Evolutionary conservation across 2,797 vertebrate species (phyloP).

Genomic region (Sebastes minor): DNA sequence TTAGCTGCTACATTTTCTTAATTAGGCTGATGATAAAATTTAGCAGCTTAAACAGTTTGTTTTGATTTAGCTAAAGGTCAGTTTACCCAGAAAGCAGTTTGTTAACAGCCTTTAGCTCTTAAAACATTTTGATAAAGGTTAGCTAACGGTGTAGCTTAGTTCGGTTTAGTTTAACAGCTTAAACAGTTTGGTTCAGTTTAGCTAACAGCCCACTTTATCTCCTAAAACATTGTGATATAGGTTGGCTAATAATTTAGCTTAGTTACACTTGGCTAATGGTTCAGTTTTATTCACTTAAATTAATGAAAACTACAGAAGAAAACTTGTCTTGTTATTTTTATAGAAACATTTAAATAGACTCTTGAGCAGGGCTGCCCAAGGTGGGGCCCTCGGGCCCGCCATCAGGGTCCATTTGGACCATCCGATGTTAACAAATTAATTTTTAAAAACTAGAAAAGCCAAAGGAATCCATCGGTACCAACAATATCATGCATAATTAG

Average conservation of each 20-base stretch:
- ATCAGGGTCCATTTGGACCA: no score
- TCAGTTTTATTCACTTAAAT: not conserved
- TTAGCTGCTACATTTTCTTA: not conserved
- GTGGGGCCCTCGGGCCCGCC: no score
- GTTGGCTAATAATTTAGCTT: not conserved
- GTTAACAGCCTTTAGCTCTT: not conserved
- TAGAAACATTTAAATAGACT: not conserved
- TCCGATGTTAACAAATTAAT: no score
- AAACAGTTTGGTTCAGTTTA: not conserved
- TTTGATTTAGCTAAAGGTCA: not conserved
- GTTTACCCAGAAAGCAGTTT: not conserved
- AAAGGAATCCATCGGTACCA: no score
- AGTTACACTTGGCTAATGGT: not conserved
- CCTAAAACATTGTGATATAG: not conserved
- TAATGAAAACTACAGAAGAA: not conserved
- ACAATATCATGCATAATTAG: no score
- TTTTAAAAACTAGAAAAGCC: no score
- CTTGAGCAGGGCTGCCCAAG: not conserved
- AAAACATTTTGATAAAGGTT: not conserved
- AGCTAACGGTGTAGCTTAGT: not conserved
- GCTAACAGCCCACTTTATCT: not conserved
- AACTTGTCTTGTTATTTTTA: not conserved
- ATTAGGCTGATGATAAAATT: not conserved
- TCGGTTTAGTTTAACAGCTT: not conserved
- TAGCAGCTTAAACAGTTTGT: not conserved